phyloP scores from a whole-genome alignment of 2,113 vertebrate genomes.

The Ceratotherium simum region DNA sequence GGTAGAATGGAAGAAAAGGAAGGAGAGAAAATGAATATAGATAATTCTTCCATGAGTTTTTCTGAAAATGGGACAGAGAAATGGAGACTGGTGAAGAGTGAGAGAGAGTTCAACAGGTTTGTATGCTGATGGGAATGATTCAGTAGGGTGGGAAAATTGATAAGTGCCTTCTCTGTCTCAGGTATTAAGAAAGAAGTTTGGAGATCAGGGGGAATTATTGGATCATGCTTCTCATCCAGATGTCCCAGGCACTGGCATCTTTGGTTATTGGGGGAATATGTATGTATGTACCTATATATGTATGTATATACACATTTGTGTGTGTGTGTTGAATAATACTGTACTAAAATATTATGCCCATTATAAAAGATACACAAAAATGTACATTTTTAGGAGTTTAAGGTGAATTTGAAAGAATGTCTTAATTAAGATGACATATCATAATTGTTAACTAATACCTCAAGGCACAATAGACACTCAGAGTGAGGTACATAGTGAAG shows the following conservation, averaged over 20 bases:
- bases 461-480: neutral
- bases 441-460: neutral
- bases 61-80: neutral
- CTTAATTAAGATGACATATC: neutral
- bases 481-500: neutral
- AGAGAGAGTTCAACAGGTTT: neutral
- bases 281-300: rapidly evolving
- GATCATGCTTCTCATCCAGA: neutral
- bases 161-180: neutral
- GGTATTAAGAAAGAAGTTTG: neutral
- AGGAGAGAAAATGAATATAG: neutral
- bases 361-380: neutral
- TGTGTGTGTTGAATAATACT: neutral
- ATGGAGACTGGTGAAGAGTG: neutral
- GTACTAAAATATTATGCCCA: neutral
- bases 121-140: neutral
- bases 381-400: neutral
- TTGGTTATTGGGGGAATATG: neutral
- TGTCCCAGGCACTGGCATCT: neutral
- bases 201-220: neutral
- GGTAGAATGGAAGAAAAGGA: neutral
- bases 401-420: neutral
- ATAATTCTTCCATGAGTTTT: neutral
- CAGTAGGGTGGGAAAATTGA: neutral
- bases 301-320: neutral